Percentiles rank a stretch among this genome's conserved stretches.
phyloP scores from a whole-genome alignment of 2,113 vertebrate species.

The Ceyx cyanopectus region DNA sequence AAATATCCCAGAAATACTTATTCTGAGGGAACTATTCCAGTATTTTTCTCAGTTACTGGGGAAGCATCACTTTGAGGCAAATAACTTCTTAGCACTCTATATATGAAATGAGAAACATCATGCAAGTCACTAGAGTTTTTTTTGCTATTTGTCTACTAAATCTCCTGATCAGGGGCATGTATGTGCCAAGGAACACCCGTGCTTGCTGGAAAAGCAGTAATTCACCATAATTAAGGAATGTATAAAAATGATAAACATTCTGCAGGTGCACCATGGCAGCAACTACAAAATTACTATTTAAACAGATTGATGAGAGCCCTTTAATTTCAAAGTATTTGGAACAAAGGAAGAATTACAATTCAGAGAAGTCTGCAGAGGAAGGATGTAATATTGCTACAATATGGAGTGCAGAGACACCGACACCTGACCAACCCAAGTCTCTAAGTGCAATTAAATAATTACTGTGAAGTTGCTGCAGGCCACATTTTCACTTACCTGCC shows the following conservation, averaged over 20 bases:
- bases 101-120: not conserved
- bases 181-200: not conserved
- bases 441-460: not conserved
- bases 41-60: not conserved
- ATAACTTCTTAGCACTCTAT: not conserved
- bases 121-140: not conserved
- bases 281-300: not conserved
- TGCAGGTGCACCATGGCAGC: not conserved
- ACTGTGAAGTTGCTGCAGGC: not conserved
- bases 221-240: not conserved
- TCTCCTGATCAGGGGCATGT: not conserved
- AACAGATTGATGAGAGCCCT: not conserved
- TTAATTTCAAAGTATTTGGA: not conserved
- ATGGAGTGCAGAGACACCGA: not conserved
- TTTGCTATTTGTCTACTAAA: not conserved
- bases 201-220: not conserved
- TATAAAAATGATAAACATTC: not conserved
- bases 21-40: not conserved
- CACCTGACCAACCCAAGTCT: not conserved
- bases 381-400: not conserved
- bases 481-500: fast-evolving
- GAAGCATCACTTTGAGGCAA: not conserved
- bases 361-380: not conserved
- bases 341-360: not conserved
- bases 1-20: not conserved